Evolutionary conservation across 2,113 vertebrate genomes (phyloP).

Genomic region (Neolamprologus kungweensis): DNA sequence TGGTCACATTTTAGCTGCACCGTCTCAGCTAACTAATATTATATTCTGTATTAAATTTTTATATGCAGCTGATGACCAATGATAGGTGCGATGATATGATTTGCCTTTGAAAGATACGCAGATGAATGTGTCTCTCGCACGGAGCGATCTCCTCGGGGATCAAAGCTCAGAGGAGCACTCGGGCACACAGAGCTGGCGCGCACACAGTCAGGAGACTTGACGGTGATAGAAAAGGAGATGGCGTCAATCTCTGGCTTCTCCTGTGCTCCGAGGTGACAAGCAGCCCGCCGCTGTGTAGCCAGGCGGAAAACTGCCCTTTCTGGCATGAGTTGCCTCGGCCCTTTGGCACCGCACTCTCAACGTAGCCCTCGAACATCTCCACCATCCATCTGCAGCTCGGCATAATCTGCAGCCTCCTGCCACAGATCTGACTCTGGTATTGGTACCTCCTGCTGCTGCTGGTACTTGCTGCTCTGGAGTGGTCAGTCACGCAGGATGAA

Average conservation of each 20-base stretch:
- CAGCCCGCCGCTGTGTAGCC: slow-evolving; percentile 26
- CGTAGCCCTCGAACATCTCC: not conserved
- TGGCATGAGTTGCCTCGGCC: not conserved
- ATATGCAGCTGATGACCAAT: not conserved
- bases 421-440: not conserved
- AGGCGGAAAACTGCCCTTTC: slow-evolving; percentile 50
- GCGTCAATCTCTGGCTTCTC: not conserved
- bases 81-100: not conserved
- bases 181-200: not conserved
- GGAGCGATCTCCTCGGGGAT: not conserved
- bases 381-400: slow-evolving; percentile 32
- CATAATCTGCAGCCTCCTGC: slow-evolving; percentile 31
- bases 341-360: not conserved
- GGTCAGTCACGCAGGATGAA: not conserved
- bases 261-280: slow-evolving; percentile 3
- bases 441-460: not conserved
- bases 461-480: not conserved
- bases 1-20: not conserved
- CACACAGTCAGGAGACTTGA: not conserved
- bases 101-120: not conserved
- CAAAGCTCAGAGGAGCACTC: slow-evolving; percentile 9
- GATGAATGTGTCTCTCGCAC: not conserved
- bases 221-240: not conserved
- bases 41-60: not conserved
- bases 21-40: not conserved